These are phyloP conservation scores for Diogma glabrata DNA, from an alignment of 2,888 invertebrate genomes.

Conservation along the genomic window DNA sequence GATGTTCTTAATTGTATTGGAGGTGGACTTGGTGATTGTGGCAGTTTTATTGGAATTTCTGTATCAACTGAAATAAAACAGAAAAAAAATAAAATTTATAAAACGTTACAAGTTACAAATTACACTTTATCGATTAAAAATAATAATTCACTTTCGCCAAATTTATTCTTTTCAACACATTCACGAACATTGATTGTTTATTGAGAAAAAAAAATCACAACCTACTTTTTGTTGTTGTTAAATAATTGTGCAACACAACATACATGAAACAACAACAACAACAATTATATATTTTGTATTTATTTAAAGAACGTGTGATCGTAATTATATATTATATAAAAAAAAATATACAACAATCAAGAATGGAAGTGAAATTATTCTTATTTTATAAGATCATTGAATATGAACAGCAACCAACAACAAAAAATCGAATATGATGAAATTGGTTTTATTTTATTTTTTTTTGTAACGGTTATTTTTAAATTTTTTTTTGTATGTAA, in stretches of 20 bases:
- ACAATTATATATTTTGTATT: neutral
- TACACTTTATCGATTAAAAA: conserved; percentile 5
- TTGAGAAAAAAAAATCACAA: conserved; percentile 8
- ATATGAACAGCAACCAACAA: too few relatives aligned
- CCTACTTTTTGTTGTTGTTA: conserved; percentile 9
- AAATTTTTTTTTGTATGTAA: too few relatives aligned
- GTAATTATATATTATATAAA: too few relatives aligned
- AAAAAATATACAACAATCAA: too few relatives aligned
- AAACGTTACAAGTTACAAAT: neutral
- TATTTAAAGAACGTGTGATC: too few relatives aligned
- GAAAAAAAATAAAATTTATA: conserved; percentile 9
- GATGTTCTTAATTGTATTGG: conserved; percentile 24
- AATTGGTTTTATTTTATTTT: too few relatives aligned
- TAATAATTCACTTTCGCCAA: conserved; percentile 9
- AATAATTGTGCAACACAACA: conserved; percentile 5
- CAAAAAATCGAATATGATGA: too few relatives aligned
- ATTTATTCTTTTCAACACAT: conserved; percentile 1
- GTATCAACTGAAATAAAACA: conserved; percentile 30
- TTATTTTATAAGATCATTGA: too few relatives aligned
- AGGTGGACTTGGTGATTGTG: conserved; percentile 37
- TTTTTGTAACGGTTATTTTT: too few relatives aligned
- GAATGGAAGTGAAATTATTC: too few relatives aligned
- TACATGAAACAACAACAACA: neutral
- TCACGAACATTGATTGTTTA: too few relatives aligned
- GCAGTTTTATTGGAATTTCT: conserved; percentile 36